These are phyloP conservation scores for Apomyelois bistriatella DNA, from an alignment of 2,888 invertebrate genomes.

Conservation along the genomic window DNA sequence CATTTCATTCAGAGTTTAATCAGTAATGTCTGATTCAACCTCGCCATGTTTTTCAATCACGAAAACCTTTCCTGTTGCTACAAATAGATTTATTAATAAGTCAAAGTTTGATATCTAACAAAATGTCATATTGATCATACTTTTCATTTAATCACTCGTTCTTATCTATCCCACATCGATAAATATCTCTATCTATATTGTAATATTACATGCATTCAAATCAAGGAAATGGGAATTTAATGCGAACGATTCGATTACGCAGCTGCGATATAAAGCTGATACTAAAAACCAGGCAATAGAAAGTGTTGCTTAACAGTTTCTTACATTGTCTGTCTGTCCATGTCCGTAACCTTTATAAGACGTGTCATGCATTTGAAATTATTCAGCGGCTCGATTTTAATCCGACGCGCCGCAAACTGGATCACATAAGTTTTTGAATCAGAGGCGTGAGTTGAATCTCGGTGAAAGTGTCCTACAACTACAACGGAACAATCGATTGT, in stretches of 20 bases:
- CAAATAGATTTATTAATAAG: too few species aligned
- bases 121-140: not conserved
- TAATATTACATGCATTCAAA: not conserved
- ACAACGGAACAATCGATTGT: constrained; percentile 66
- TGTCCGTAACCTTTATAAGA: constrained; percentile 52
- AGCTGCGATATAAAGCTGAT: not conserved
- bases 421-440: constrained; percentile 59
- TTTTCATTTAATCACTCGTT: not conserved
- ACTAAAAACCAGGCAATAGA: constrained; percentile 42
- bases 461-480: constrained; percentile 73
- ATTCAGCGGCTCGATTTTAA: constrained; percentile 56
- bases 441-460: constrained; percentile 52
- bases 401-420: constrained; percentile 54
- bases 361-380: constrained; percentile 57
- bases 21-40: too few species aligned
- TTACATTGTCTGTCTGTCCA: constrained; percentile 34
- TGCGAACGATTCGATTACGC: constrained; percentile 15
- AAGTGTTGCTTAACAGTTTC: constrained; percentile 62
- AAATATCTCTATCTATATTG: not conserved
- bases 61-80: too few species aligned
- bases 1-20: too few species aligned
- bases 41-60: too few species aligned
- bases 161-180: constrained; percentile 12
- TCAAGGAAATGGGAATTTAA: constrained; percentile 6
- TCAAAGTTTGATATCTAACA: too few species aligned